Conservation (phyloP, 2,888 invertebrate genomes). For the Keiferia lycopersicella region DNA sequence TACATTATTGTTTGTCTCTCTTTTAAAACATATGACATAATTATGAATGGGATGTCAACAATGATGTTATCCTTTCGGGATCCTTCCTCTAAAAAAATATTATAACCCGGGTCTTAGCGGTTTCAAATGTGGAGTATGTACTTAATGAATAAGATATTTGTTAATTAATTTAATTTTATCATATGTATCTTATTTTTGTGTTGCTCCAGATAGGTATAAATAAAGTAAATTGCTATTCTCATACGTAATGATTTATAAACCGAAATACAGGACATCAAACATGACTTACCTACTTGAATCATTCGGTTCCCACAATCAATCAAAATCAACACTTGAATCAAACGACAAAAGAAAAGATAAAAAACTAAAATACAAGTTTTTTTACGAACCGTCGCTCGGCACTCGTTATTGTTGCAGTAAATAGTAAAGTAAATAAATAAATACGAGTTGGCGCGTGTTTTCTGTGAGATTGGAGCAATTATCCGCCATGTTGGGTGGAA, state of each 20-base stretch:
- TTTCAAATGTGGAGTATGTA: too few species aligned
- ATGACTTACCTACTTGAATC: too few species aligned
- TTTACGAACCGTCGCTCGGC: slow-evolving; percentile 33
- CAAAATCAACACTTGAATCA: slow-evolving; percentile 31
- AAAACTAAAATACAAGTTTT: slow-evolving; percentile 31
- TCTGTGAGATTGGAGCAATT: slow-evolving; percentile 73
- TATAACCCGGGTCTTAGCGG: too few species aligned
- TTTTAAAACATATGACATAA: too few species aligned
- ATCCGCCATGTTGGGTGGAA: slow-evolving; percentile 34
- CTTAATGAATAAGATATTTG: background rate
- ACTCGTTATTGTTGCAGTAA: slow-evolving; percentile 69
- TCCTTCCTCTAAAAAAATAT: too few species aligned
- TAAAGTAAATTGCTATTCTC: slow-evolving; percentile 3
- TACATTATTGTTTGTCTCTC: too few species aligned
- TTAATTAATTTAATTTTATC: background rate
- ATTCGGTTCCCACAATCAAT: slow-evolving; percentile 32
- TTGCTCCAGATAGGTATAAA: background rate
- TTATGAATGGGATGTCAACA: too few species aligned
- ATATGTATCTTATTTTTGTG: background rate
- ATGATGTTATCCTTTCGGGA: too few species aligned
- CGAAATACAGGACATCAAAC: slow-evolving; percentile 6
- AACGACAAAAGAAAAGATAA: slow-evolving; percentile 22
- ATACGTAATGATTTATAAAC: slow-evolving; percentile 23
- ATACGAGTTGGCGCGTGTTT: slow-evolving; percentile 72
- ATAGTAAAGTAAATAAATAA: slow-evolving; percentile 78